Evolutionary conservation across 2,113 vertebrate species (phyloP), one percentile per base, ranked within the genome.

Genomic region (Microcebus griseorufus): DNA sequence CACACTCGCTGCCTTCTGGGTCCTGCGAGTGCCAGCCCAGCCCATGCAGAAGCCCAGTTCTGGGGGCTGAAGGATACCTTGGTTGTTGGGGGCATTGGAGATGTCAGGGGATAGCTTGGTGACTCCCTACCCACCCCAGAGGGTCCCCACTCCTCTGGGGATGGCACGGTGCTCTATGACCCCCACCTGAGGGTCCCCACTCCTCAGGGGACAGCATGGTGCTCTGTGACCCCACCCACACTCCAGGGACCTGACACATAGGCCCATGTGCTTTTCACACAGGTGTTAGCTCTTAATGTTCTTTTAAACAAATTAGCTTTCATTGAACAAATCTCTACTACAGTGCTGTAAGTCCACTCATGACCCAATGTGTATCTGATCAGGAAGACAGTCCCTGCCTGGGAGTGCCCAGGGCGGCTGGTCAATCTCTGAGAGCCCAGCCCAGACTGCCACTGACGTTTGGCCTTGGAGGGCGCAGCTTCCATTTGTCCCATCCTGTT

Each of bases 11-110:
- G 96, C 95, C 96, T 97, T 98, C 95, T 96, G 97, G 93, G 97
- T 97, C 84, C 88, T 62, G 91, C 37, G 14, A 58, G 96, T 95
- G 97, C 94, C n/a, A 0, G 92, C 88, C 29, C 96, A 95, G 96
- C 91, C 97, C 90, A 76, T 96, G 90, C 92, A 78, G 3, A 96
- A 75, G 80, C 97, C 93, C 87, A 88, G 88, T 93, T 92, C 70
- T 75, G 39, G 92, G 88, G 84, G 14, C 87, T 0, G 5, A 67
- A 83, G 87, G 62, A 45, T n/a, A 37, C 51, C 3, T 25, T 72
- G 16, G 42, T 48, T 48, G 34, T 29, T 55, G 29, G 13, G 27
- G 42, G 23, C 37, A 39, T 29, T 64, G 20, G 67, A 10, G n/a
- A 65, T 6, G 6, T 53, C 76, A 55, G 76, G 34, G 76, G 48